Base-by-base conservation (phyloP, 2,797 vertebrate genomes). In the Zalophus californianus region DNA sequence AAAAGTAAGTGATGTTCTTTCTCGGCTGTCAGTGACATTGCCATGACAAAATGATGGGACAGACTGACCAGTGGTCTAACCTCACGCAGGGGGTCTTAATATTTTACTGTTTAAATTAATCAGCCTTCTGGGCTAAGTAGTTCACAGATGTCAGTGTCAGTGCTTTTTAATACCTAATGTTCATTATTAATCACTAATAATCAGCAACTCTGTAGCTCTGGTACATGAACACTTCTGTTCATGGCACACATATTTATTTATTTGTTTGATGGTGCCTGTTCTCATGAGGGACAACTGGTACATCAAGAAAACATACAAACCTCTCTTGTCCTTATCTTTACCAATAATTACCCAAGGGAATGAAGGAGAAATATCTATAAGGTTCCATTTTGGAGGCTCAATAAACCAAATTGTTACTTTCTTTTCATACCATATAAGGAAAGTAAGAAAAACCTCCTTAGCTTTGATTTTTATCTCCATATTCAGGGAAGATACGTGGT, bases 391-490 rank as follows among this genome's bases (percentile, higher is more conserved):
- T 44, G 79, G 78, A 79, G 12, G 15, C 60, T 89, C 44, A 88
- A 86, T 68, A 97, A 90, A 56, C 82, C 48, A 64, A 86, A 78
- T 20, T 91, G 64, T 85, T 41, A 93, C 38, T 83, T 90, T 60
- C 56, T 38, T 83, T 94, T 91, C 35, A 93, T 21, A 85, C 7
- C 32, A 9, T 16, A 54, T 38, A 41, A 86, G 41, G 11, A 77
- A 50, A 75, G 68, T 73, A 68, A 91, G 64, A 35, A 56, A 83
- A 38, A 44, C 27, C 14, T 54, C 52, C 14, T 56, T 84, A 92
- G 60, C 62, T 96, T 95, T 96, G 93, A 95, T 97, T 94, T 97
- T 93, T 88, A 79, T 88, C 70, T 92, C 60, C 68, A 95, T 66
- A 80, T 92, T 96, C 68, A 79, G 5, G 60, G 92, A 91, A 92